These are phyloP conservation scores for Esox lucius DNA, from an alignment of 2,797 vertebrate genomes.

Conservation along the genomic window DNA sequence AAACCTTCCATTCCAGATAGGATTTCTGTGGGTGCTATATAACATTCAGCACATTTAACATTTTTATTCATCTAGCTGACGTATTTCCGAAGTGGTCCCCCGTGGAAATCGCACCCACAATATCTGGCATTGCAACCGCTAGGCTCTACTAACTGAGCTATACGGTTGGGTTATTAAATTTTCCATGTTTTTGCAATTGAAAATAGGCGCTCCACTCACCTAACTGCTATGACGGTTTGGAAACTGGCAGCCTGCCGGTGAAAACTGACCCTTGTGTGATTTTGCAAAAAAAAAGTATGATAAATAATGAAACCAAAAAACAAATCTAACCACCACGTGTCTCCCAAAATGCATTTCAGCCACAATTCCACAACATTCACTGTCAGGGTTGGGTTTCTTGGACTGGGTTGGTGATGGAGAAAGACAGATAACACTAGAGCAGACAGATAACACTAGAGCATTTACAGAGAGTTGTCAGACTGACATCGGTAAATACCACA, in stretches of 20 bases:
- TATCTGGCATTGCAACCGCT: too few species aligned
- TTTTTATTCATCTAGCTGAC: too few species aligned
- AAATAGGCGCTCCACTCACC: conserved; percentile 10
- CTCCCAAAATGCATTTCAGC: neutral
- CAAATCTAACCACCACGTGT: conserved; percentile 31
- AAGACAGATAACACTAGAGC: neutral
- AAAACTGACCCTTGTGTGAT: too few species aligned
- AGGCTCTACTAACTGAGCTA: too few species aligned
- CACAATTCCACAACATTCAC: conserved; percentile 7
- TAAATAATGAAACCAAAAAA: too few species aligned
- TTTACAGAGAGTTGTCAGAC: conserved; percentile 34
- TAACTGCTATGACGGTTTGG: neutral
- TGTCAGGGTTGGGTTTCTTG: conserved; percentile 13
- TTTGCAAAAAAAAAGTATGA: neutral
- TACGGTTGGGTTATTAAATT: too few species aligned
- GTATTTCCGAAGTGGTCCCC: too few species aligned
- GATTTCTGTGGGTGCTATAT: conserved; percentile 46
- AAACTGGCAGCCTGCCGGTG: too few species aligned
- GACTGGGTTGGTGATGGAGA: neutral
- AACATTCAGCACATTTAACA: conserved; percentile 36
- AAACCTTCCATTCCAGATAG: neutral
- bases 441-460: neutral
- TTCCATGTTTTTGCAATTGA: too few species aligned
- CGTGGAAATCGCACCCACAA: too few species aligned
- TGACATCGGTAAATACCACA: conserved; percentile 43